A percentile compares a stretch with the other conserved stretches of the same genome.
Evolutionary conservation across 2,888 invertebrate species (phyloP).

Genomic region (Scaeva pyrastri): DNA sequence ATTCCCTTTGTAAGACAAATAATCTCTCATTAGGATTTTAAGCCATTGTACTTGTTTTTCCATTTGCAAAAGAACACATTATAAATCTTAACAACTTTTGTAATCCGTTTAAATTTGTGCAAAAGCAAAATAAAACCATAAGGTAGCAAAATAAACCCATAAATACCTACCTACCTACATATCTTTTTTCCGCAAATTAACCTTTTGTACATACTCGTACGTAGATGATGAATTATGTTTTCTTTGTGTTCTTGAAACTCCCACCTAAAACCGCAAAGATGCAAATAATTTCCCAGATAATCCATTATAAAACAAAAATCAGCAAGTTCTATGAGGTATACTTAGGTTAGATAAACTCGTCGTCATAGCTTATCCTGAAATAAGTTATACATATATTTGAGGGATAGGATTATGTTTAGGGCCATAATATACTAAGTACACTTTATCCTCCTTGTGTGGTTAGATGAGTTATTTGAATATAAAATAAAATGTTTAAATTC

Average conservation of each 20-base stretch:
- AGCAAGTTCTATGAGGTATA: neutral
- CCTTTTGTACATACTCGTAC: slow-evolving; percentile 31
- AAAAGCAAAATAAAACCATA: neutral
- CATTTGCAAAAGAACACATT: slow-evolving; percentile 3
- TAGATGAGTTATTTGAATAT: slow-evolving; percentile 35
- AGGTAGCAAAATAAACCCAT: neutral
- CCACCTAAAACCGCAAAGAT: slow-evolving; percentile 62
- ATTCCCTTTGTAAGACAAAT: neutral
- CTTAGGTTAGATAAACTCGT: neutral
- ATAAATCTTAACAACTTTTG: slow-evolving; percentile 4
- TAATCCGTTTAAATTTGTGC: slow-evolving; percentile 10
- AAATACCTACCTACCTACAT: neutral
- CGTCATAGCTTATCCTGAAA: neutral
- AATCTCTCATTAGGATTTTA: slow-evolving; percentile 22
- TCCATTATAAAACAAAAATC: slow-evolving; percentile 26
- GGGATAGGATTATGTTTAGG: slow-evolving; percentile 26
- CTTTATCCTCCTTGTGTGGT: slow-evolving; percentile 28
- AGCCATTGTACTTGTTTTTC: neutral
- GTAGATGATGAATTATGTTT: slow-evolving; percentile 25
- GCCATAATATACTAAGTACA: slow-evolving; percentile 28
- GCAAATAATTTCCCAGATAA: slow-evolving; percentile 57
- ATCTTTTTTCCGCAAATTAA: slow-evolving; percentile 27
- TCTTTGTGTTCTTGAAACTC: slow-evolving; percentile 36
- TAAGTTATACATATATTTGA: neutral
- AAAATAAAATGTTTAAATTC: slow-evolving; percentile 28